Evolutionary conservation across 2,113 vertebrate species (phyloP).

Genomic region (Elephas maximus): DNA sequence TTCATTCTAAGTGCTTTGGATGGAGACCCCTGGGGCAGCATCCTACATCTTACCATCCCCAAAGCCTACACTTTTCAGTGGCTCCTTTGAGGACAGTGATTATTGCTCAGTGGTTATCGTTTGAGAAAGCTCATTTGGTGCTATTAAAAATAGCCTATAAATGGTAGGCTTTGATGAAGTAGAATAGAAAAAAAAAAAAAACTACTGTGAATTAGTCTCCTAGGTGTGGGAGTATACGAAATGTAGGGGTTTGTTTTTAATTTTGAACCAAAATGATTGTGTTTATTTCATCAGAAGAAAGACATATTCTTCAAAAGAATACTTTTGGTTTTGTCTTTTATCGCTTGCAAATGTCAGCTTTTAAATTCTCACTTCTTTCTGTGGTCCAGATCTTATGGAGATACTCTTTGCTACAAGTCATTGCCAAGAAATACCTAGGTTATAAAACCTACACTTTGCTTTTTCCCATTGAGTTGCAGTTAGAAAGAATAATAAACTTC

Average conservation of each 20-base stretch:
- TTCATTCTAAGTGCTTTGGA: not conserved
- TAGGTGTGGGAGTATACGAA: not conserved
- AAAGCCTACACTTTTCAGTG: not conserved
- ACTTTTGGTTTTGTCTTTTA: conserved; percentile 53
- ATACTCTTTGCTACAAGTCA: conserved; percentile 61
- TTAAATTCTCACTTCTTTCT: conserved; percentile 62
- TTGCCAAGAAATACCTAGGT: conserved; percentile 68
- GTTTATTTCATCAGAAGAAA: conserved; percentile 59
- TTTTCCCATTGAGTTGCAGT: conserved; percentile 57
- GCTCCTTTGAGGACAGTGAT: conserved; percentile 30
- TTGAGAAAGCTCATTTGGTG: conserved; percentile 45
- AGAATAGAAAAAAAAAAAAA: conserved; percentile 56
- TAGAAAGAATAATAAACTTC: conserved; percentile 76
- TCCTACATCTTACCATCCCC: not conserved
- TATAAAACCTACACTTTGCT: conserved; percentile 49
- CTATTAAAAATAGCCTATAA: conserved; percentile 44
- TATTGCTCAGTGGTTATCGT: conserved; percentile 34
- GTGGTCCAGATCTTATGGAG: conserved; percentile 33
- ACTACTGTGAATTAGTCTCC: conserved; percentile 4
- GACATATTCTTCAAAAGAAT: conserved; percentile 36
- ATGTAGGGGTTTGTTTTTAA: conserved; percentile 51
- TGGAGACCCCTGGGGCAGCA: not conserved
- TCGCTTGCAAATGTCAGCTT: conserved; percentile 60
- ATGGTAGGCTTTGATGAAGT: not conserved
- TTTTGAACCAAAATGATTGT: conserved; percentile 1